Evolutionary conservation across 2,113 vertebrate species (phyloP), one percentile per base, ranked within the genome.

Genomic region (Triplophysa rosa): DNA sequence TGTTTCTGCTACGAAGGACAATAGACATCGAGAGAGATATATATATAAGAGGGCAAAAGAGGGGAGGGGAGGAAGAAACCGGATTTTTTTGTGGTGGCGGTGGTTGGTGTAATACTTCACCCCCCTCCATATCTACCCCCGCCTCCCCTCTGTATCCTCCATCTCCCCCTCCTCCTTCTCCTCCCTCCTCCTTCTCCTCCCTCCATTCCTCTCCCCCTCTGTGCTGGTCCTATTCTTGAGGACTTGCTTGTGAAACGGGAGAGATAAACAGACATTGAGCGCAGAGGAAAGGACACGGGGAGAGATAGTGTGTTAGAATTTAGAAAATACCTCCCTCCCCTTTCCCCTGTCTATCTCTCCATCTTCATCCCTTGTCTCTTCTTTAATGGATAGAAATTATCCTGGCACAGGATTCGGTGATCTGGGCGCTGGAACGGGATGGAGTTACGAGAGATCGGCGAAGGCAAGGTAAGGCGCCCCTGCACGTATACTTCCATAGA

Each of bases 381-480:
- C 87, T 88, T 92, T 88, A 90, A 96, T 96, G 95, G 95, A 96
- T 92, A 95, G 95, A 92, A 95, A 95, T 93, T 95, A 95, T 90
- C 92, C 95, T 85, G 93, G 93, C 86, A 92, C 95, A 90, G 94
- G 94, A 86, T 96, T 95, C 89, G 95, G 94, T 87, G 95, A 96
- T 87, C 88, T 95, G 76, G 94, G 94, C 88, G 93, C 94, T 90
- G 95, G 94, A 86, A 89, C 94, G 87, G 95, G 94, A 95, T 95
- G 95, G 95, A 94, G 89, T 90, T 96, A 95, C 94, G 95, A 95
- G 90, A 92, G 94, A 91, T 93, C 95, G 86, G 92, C 92, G 87
- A 95, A 95, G 91, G 94, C 95, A 90, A 95, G 95, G 95, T 96
- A 94, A 93, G 92, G 63, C 52, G 68, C 54, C 56, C 69, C 37